A percentile compares a stretch with the other conserved stretches of the same genome.
These are phyloP conservation scores for Eupithecia pulchellata DNA, from an alignment of 2,888 invertebrate species.

Conservation along the genomic window DNA sequence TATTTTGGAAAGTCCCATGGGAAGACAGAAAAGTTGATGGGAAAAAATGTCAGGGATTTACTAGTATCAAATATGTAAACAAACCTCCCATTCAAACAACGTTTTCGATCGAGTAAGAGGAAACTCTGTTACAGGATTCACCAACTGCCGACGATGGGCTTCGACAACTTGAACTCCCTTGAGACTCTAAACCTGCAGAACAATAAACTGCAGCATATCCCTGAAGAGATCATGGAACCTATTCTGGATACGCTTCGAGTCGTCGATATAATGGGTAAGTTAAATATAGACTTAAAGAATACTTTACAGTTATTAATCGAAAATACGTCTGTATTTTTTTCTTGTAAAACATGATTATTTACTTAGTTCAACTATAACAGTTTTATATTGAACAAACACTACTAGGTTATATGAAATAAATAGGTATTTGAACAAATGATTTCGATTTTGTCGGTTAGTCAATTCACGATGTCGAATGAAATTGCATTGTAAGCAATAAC, in stretches of 20 bases:
- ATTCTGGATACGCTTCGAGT: constrained; percentile 94
- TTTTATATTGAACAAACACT: not conserved
- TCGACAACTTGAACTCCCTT: constrained; percentile 95
- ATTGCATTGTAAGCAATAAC: not conserved
- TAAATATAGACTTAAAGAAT: not conserved
- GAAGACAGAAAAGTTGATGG: not conserved
- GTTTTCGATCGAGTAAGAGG: not conserved
- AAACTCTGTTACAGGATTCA: constrained; percentile 88
- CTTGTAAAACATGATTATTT: not conserved
- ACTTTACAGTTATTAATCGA: not conserved
- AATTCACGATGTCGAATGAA: not conserved
- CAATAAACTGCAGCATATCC: constrained; percentile 92
- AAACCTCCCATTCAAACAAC: not conserved
- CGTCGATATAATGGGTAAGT: constrained; percentile 94
- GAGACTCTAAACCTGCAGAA: constrained; percentile 95
- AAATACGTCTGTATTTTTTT: not conserved
- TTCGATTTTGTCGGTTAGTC: not conserved
- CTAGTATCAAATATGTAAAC: not conserved
- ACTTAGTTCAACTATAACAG: too few relatives aligned
- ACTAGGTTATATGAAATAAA: not conserved
- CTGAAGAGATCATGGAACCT: constrained; percentile 95
- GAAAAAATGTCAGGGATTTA: not conserved
- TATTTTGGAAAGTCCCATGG: not conserved
- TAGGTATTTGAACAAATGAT: not conserved
- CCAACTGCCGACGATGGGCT: constrained; percentile 91